phyloP scores from a whole-genome alignment of 1,140 invertebrate genomes.

The Oedothorax gibbosus region DNA sequence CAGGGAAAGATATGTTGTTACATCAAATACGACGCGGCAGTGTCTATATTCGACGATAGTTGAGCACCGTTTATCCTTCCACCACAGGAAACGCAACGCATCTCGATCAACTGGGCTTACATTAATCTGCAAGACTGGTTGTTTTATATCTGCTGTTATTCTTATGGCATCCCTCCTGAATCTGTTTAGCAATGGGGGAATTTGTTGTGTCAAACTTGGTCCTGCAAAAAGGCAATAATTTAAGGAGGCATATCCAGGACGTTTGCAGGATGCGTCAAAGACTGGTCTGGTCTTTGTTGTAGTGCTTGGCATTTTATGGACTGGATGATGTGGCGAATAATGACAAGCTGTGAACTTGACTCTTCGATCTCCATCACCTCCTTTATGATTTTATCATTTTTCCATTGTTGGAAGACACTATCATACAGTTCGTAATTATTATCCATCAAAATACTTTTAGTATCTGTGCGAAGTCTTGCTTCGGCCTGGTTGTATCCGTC shows the following conservation, averaged over 20 bases:
- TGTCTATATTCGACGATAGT: too few species aligned
- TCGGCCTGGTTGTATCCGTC: slow-evolving; percentile 1
- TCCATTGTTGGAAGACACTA: slow-evolving; percentile 1
- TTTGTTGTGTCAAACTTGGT: neutral
- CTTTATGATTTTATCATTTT: slow-evolving; percentile 14
- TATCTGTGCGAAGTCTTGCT: slow-evolving; percentile 1
- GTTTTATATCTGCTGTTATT: neutral
- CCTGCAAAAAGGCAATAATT: neutral
- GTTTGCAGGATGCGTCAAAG: slow-evolving; percentile 21
- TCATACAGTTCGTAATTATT: neutral
- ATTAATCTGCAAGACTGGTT: too few species aligned
- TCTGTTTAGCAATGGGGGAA: neutral
- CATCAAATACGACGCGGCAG: too few species aligned
- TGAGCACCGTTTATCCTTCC: too few species aligned
- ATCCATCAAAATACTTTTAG: slow-evolving; percentile 12
- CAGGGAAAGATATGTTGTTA: neutral
- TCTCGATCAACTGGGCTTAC: too few species aligned
- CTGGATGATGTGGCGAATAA: slow-evolving; percentile 7
- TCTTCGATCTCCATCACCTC: neutral
- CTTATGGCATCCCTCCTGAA: neutral
- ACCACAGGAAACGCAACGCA: too few species aligned
- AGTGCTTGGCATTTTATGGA: neutral
- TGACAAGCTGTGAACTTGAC: neutral
- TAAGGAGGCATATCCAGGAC: slow-evolving; percentile 1
- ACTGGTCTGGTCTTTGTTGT: slow-evolving; percentile 10